Evolutionary conservation across 2,113 vertebrate species (phyloP), one percentile per base, ranked within the genome.

Genomic region (Urocynchramus pylzowi): DNA sequence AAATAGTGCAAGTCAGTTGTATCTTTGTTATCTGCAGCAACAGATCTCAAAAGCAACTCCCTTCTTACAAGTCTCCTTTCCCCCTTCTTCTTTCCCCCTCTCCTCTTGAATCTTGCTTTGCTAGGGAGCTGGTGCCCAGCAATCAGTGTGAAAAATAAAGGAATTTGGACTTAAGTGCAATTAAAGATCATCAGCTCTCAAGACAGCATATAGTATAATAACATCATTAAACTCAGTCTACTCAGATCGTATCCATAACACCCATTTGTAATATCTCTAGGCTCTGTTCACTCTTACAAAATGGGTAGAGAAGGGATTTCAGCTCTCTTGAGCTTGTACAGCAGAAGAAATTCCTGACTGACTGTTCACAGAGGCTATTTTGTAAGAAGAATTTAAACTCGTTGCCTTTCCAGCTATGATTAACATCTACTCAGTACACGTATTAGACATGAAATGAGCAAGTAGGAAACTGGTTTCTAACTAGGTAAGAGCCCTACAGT

Each of bases 191-290:
- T 73, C 39, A 53, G 16, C 24, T 93, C 49, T 82, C 20, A 28
- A 26, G 20, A 78, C 1, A 67, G 6, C 39, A 23, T 45, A 6
- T 9, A 41, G 7, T 57, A 13, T 39, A 76, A 37, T 20, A 61
- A 24, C 2, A 2, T 33, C 0, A 0, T 28, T 81, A 78, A 78
- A 6, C 13, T 87, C 42, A 42, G 15, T 75, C 35, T 1, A 1
- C 21, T 84, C n/a, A 33, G 73, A 39, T 49, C 20, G 3, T 44
- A 30, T 53, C 22, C 7, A 1, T 61, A 68, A 53, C 11, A 42
- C 3, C 42, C 9, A 16, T 45, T 54, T 42, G 13, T 41, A 85
- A 85, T 39, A 57, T 47, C 65, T 94, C 52, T 54, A 70, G 23
- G 16, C 47, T 90, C 60, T 70, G 22, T 53, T 67, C 16, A 17